Base-by-base conservation (phyloP, 1,140 invertebrate species). In the Lasioglossum albipes region DNA sequence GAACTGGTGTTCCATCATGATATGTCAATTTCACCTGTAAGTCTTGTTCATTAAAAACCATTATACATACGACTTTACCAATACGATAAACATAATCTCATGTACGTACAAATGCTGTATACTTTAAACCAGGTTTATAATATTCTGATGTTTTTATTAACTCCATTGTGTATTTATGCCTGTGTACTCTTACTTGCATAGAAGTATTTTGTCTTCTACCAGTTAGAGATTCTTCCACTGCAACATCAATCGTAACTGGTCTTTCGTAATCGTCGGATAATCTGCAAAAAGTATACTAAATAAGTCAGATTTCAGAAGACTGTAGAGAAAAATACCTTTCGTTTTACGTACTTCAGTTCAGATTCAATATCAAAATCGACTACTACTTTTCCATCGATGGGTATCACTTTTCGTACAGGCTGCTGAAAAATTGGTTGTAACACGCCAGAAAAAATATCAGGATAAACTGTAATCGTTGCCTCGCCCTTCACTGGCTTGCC, bases 81-180 rank as follows among this genome's bases (percentile, higher is more conserved):
- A n/a, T 36, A n/a, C 10, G 41, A 41, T 42, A 45, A 18, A 3
- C 36, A 59, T 20, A 31, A 69, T 12, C 57, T 1, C 4, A 54
- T 22, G 77, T 74, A 94, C 95, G 94, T 94, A 98, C 96, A 91
- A 96, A 96, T 73, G 97, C 96, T 62, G 94, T 96, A 89, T 98
- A 98, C 75, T 96, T 95, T 64, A 99, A 94, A 10, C 96, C 97
- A 4, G 97, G 97, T 90, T 98, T 98, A 91, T 97, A 99, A 84
- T 96, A 96, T 74, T 96, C 95, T 6, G 97, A 95, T 2, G 97
- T 97, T 85, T 97, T 95, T 65, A 97, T 95, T 66, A 98, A 94
- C 84, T 97, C 96, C 91, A 99, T 94, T 86, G 96, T 96, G 87
- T 98, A 97, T 45, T 96, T 96, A 84, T 97, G 95, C 79, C 96